Evolutionary conservation across 2,888 invertebrate species (phyloP).

Genomic region (Aquatica leii): DNA sequence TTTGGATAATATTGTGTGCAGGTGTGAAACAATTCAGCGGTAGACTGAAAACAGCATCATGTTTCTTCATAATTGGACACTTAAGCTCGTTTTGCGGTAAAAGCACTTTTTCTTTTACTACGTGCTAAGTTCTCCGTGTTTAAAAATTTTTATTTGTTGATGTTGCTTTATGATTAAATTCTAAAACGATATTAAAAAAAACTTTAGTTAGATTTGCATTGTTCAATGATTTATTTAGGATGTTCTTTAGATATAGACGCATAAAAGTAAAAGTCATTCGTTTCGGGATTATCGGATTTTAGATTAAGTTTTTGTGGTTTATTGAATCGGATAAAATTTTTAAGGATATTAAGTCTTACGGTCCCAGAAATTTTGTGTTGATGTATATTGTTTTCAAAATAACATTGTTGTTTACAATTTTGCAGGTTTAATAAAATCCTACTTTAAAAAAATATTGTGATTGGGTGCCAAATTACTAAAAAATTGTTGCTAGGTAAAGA

Average conservation of each 20-base stretch:
- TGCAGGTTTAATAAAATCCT: no score
- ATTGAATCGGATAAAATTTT: neutral
- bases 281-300: neutral
- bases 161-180: no score
- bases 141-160: neutral
- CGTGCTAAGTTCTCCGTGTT: neutral
- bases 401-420: no score
- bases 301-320: conserved; percentile 9
- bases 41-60: conserved; percentile 6
- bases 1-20: conserved; percentile 21
- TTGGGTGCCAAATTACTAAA: no score
- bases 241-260: neutral
- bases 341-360: neutral
- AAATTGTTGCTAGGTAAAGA: no score
- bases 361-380: neutral
- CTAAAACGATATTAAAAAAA: no score
- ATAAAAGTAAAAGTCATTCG: neutral
- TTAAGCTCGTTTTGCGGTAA: neutral
- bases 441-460: no score
- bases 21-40: conserved; percentile 18
- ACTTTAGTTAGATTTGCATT: no score
- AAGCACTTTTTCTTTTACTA: neutral
- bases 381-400: conserved; percentile 1
- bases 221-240: neutral
- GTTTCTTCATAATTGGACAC: conserved; percentile 13